Base-by-base conservation (phyloP, 92 coral and sea anemone genomes). In the Bergia puertoricense region DNA sequence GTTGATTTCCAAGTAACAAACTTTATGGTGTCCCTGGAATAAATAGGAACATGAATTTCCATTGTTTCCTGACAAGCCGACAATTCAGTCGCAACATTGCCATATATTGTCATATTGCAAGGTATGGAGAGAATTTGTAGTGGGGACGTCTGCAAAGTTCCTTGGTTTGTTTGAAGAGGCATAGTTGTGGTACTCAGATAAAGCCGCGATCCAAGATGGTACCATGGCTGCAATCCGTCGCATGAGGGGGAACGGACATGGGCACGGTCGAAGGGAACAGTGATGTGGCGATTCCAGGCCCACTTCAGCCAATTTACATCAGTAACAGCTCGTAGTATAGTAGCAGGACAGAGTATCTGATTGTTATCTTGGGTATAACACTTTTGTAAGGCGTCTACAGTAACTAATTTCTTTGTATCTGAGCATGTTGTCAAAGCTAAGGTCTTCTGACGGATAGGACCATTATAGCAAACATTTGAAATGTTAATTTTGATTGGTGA, bases 271-370 rank as follows among this genome's bases (percentile, higher is more conserved):
- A 20, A 67, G 2, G 73, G 6, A 7, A 23, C 73, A 4, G 5
- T 67, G 38, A 82, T 16, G 44, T 88, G 59, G 18, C 74, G 82
- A 23, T 51, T 39, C 48, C 23, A 88, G 40, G 91, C 88, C n/a
- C 74, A 81, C n/a, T 88, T 81, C 10, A 88, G 81, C 91, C 91
- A 88, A 1, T 62, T 50, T 50, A 50, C 56, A 50, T 4, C 56
- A 50, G 56, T 50, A 50, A 50, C 56, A 50, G 56, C 8, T 50
- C 56, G 5, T 50, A 50, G 56, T 50, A 50, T 50, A 50, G 56
- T 51, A 51, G 8, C 10, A 6, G 57, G 57, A 11, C 22, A 82
- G 57, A 57, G 82, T 82, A 37, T 59, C 68, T 4, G 82, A 22
- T 22, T 80, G 71, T 37, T 51, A 44, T 80, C 74, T 80, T 48